Evolutionary conservation across 2,888 invertebrate species (phyloP), one percentile per base, ranked within the genome.

Genomic region (Drosophila melanosoma): DNA sequence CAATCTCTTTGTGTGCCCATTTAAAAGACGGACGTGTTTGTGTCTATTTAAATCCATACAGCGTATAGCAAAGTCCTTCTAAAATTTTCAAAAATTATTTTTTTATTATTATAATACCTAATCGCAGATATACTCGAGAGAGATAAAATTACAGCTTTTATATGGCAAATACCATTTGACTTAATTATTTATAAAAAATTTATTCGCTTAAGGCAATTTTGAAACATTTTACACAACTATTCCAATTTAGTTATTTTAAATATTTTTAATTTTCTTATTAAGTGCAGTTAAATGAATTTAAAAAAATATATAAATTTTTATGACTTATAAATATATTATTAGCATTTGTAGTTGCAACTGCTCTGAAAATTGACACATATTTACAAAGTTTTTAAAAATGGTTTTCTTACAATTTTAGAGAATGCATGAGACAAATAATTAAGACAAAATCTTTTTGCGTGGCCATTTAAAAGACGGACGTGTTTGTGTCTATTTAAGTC

Each of bases 31-130:
- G 12, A 77, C n/a, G 12, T 70, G 63, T n/a, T 49, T n/a, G 0
- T 52, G 76, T 0, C 26, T 57, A 7, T 15, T 45, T 0, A 86
- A 49, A 38, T 84, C 83, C 72, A 82, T 17, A 20, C 65, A 75
- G 0, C 71, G 61, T 6, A 87, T 76, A 11, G 32, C 38, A 7
- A n/a, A 61, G 51, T 76, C 74, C 7, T 35, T 0, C 82, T 87
- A 15, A 8, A 58, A 52, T 0, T 23, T 0, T 0, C 11, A 12
- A 48, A 20, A 29, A 29, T 6, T 29, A 29, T 29, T 29, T 29
- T 29, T n/a, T n/a, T n/a, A n/a, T n/a, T n/a, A n/a, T 29, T 1
- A 29, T 23, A 23, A 23, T 20, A 12, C 1, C 45, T 45, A 7
- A 7, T 45, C 12, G 3, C 38, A 38, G 0, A 38, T 1, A 38